phyloP scores from a whole-genome alignment of 2,888 invertebrate genomes.

The Ernsta delagoae region DNA sequence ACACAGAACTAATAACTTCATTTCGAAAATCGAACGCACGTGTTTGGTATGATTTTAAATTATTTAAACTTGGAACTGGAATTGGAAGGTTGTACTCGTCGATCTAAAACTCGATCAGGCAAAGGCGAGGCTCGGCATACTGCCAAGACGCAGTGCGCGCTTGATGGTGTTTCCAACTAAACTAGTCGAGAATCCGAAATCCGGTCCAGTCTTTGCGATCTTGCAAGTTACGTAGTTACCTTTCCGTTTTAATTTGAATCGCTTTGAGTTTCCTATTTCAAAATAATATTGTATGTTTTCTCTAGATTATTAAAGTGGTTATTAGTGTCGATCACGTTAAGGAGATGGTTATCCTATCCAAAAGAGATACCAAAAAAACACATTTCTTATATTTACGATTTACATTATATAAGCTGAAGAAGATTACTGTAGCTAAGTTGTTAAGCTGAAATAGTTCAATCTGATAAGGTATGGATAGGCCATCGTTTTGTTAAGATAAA shows the following conservation, averaged over 20 bases:
- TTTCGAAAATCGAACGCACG: slow-evolving; percentile 40
- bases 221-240: neutral
- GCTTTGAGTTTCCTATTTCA: neutral
- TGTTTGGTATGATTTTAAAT: neutral
- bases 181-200: slow-evolving; percentile 39
- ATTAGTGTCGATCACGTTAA: no score
- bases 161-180: slow-evolving; percentile 38
- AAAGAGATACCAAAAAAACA: no score
- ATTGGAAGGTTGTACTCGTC: neutral
- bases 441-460: no score
- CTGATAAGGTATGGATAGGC: no score
- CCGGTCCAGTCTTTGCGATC: slow-evolving; percentile 2
- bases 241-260: neutral
- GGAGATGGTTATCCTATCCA: no score
- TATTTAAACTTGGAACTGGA: slow-evolving; percentile 20
- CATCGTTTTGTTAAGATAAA: no score
- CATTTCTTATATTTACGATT: no score
- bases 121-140: slow-evolving; percentile 12
- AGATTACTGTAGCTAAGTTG: no score
- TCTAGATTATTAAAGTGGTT: no score
- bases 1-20: slow-evolving; percentile 69
- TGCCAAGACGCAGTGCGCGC: slow-evolving; percentile 37
- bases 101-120: neutral
- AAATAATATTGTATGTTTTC: no score
- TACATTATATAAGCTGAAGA: no score